Conservation (phyloP, 2,888 invertebrate genomes). For the Iphiclides podalirius region DNA sequence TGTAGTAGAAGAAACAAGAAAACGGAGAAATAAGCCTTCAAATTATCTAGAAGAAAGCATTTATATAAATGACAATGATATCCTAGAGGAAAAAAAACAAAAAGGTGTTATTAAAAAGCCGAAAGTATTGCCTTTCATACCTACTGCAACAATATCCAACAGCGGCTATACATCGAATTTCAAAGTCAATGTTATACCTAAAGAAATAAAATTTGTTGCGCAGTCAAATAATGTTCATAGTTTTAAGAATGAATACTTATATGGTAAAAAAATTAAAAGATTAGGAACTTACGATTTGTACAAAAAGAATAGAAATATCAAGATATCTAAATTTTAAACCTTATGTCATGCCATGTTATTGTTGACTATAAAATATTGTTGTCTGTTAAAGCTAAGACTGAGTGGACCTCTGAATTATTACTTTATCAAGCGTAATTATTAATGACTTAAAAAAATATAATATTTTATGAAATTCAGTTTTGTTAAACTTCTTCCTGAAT, state of each 20-base stretch:
- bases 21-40: slow-evolving; percentile 59
- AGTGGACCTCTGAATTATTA: background rate
- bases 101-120: slow-evolving; percentile 46
- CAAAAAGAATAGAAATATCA: slow-evolving; percentile 54
- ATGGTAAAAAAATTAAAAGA: slow-evolving; percentile 54
- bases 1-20: slow-evolving; percentile 49
- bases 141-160: slow-evolving; percentile 59
- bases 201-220: slow-evolving; percentile 56
- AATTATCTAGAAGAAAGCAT: slow-evolving; percentile 68
- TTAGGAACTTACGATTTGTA: slow-evolving; percentile 57
- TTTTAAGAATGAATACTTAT: slow-evolving; percentile 57
- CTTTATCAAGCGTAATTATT: background rate
- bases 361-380: slow-evolving; percentile 8
- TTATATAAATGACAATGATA: slow-evolving; percentile 49
- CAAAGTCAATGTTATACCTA: slow-evolving; percentile 56
- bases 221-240: slow-evolving; percentile 46
- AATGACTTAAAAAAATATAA: background rate
- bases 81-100: slow-evolving; percentile 35
- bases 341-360: background rate
- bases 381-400: slow-evolving; percentile 11
- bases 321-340: slow-evolving; percentile 64
- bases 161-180: slow-evolving; percentile 67
- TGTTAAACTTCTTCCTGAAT: too few species aligned
- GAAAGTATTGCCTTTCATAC: slow-evolving; percentile 61
- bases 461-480: background rate